Evolutionary conservation across 2,888 invertebrate genomes (phyloP).

Genomic region (Pachydiplax longipennis): DNA sequence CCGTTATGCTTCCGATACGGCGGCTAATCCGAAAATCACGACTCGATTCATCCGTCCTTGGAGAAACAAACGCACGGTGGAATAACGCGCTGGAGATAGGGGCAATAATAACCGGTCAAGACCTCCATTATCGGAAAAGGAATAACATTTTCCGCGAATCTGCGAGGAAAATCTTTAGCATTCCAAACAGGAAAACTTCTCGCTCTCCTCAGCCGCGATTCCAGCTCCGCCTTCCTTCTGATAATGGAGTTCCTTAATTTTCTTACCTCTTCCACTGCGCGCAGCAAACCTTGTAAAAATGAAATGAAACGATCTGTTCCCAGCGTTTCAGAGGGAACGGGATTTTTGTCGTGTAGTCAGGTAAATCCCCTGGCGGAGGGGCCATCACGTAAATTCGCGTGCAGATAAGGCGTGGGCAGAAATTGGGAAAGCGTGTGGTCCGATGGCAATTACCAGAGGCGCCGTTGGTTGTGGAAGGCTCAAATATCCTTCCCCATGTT

Average conservation of each 20-base stretch:
- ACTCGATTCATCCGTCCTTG: too few relatives aligned
- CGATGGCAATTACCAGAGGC: neutral
- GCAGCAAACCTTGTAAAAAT: neutral
- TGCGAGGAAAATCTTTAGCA: neutral
- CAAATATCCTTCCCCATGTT: neutral
- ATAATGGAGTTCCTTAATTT: neutral
- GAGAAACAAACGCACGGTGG: too few relatives aligned
- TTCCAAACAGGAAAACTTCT: neutral
- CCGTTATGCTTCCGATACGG: too few relatives aligned
- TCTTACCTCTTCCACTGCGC: neutral
- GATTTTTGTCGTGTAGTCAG: neutral
- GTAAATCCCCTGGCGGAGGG: neutral
- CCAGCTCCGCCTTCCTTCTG: neutral
- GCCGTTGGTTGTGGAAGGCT: neutral
- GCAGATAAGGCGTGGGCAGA: neutral
- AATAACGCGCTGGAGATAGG: too few relatives aligned
- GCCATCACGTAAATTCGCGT: neutral
- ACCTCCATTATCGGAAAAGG: neutral
- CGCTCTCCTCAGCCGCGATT: too few relatives aligned
- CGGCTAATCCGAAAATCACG: too few relatives aligned
- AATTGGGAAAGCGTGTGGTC: neutral
- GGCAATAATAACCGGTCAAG: neutral
- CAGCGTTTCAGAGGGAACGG: neutral
- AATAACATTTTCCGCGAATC: neutral
- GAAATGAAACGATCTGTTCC: neutral